Conservation (phyloP, 2,888 invertebrate species). For the Dione juno region DNA sequence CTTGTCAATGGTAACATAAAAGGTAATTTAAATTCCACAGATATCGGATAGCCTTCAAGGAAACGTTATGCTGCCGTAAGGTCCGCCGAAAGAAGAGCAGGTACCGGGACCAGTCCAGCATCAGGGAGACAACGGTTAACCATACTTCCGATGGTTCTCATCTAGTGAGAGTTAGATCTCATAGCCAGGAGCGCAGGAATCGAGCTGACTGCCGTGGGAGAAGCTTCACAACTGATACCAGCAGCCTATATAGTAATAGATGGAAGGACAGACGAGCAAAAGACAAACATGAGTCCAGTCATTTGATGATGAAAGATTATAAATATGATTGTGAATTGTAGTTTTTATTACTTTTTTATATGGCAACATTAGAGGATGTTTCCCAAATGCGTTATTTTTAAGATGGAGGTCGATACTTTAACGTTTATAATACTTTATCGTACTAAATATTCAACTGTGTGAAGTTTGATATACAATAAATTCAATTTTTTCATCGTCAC, state of each 20-base stretch:
- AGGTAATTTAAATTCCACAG: slow-evolving; percentile 59
- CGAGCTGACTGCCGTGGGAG: slow-evolving; percentile 45
- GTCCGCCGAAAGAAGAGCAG: slow-evolving; percentile 73
- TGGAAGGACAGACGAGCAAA: slow-evolving; percentile 55
- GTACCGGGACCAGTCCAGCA: slow-evolving; percentile 84
- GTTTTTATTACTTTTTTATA: neutral
- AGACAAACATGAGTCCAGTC: slow-evolving; percentile 34
- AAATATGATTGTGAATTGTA: slow-evolving; percentile 41
- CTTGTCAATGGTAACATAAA: too few species aligned
- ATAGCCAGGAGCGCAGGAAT: slow-evolving; percentile 53
- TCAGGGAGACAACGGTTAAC: slow-evolving; percentile 84
- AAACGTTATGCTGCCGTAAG: slow-evolving; percentile 87
- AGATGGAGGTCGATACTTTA: too few species aligned
- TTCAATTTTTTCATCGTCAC: too few species aligned
- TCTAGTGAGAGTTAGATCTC: slow-evolving; percentile 71
- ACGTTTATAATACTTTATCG: too few species aligned
- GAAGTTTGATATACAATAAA: too few species aligned
- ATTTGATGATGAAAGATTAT: slow-evolving; percentile 41
- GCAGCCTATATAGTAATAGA: slow-evolving; percentile 59
- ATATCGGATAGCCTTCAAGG: slow-evolving; percentile 90
- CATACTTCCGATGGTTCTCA: slow-evolving; percentile 74
- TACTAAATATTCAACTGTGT: too few species aligned
- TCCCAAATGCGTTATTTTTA: too few species aligned
- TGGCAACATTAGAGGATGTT: neutral
- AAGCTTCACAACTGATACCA: slow-evolving; percentile 63